Evolutionary conservation across 2,888 invertebrate species (phyloP), one percentile per base, ranked within the genome.

Genomic region (Cataglyphis cursor): DNA sequence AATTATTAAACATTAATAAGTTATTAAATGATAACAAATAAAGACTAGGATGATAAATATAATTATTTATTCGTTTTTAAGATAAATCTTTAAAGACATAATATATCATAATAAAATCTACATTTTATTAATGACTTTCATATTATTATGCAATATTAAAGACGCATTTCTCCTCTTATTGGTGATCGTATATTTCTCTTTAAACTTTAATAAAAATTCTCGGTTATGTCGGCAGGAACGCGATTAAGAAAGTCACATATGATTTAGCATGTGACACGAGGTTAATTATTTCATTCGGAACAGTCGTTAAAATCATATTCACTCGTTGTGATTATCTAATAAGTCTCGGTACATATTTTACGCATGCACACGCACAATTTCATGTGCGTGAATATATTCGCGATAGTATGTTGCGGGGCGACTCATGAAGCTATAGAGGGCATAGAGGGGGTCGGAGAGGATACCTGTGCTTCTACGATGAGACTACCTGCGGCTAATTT

Each of bases 401-500:
- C 15, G 9, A 41, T 38, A 18, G 24, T 54, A 15, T 51, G 31
- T 28, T 12, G 59, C 31, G 66, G 15, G 31, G 21, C 44, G 59
- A n/a, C 41, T 44, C 28, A 31, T 41, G 54, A 41, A 41, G 41
- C 57, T 59, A 62, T 9, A 38, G 6, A 51, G 35, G 44, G 65
- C 65, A 85, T 3, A 41, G 85, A 83, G 85, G 82, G 86, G 82
- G 76, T n/a, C n/a, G n/a, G 85, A 78, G 85, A 83, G 83, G 83
- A 81, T 85, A 91, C 88, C 81, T 83, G 87, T 82, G 80, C 85
- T 87, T 91, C 87, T 61, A 85, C 73, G 85, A 87, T 82, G 89
- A 51, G 51, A 91, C 90, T 91, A 91, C 91, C 91, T 88, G 91
- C 88, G 88, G 89, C 86, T 91, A 91, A 91, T 91, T 91, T 92